A percentile compares a stretch with the other conserved stretches of the same genome.
These are phyloP conservation scores for Aproaerema taeniolella DNA, from an alignment of 2,888 invertebrate species.

Conservation along the genomic window DNA sequence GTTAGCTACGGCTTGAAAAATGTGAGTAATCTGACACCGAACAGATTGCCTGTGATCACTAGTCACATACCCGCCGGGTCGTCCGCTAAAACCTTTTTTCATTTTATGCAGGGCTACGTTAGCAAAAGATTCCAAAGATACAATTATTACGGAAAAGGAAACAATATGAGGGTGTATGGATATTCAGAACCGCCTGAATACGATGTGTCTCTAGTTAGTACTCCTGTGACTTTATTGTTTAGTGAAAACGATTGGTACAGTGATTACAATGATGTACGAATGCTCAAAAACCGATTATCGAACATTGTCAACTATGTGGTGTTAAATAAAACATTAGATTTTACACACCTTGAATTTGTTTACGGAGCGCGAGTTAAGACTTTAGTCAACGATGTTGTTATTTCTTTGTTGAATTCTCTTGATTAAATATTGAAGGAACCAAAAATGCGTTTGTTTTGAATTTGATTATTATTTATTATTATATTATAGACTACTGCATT, in stretches of 20 bases:
- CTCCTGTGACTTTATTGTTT: constrained; percentile 44
- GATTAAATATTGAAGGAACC: constrained; percentile 11
- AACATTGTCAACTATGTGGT: constrained; percentile 37
- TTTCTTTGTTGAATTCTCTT: constrained; percentile 18
- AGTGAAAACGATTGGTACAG: constrained; percentile 61
- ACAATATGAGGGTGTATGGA: constrained; percentile 35
- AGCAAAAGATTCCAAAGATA: constrained; percentile 52
- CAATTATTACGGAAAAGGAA: constrained; percentile 41
- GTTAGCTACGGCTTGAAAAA: constrained; percentile 46
- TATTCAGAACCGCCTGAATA: constrained; percentile 43
- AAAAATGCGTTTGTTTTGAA: constrained; percentile 7
- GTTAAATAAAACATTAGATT: constrained; percentile 45
- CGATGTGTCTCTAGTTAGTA: constrained; percentile 41
- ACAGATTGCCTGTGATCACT: constrained; percentile 46
- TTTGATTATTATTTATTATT: too few relatives aligned
- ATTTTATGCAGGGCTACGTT: constrained; percentile 51
- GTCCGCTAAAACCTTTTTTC: constrained; percentile 49
- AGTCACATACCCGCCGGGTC: constrained; percentile 58
- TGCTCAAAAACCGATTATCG: constrained; percentile 36
- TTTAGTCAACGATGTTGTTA: constrained; percentile 45
- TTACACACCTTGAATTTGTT: constrained; percentile 59
- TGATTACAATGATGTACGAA: constrained; percentile 38
- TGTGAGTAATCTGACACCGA: constrained; percentile 39
- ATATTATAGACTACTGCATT: too few relatives aligned
- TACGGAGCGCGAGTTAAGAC: constrained; percentile 49